Evolutionary conservation across 2,113 vertebrate genomes (phyloP).

Genomic region (Prinia subflava): DNA sequence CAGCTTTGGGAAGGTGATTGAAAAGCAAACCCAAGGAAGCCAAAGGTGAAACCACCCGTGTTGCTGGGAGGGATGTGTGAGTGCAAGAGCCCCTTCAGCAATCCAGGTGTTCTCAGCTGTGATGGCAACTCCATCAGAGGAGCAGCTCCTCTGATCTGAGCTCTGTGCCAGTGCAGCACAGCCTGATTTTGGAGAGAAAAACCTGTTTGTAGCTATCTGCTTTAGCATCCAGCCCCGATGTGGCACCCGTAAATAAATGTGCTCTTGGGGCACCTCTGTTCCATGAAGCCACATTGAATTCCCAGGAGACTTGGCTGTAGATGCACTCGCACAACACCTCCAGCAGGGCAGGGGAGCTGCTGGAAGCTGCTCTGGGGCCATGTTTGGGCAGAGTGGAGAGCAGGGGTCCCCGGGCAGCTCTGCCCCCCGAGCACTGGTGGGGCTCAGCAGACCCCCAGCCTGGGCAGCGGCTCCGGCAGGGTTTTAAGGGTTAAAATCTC

Average conservation of each 20-base stretch:
- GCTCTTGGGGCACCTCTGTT: background rate
- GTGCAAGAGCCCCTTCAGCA: background rate
- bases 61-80: background rate
- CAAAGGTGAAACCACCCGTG: fast-evolving
- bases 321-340: background rate
- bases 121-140: background rate
- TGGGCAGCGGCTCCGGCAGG: background rate
- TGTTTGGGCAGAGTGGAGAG: fast-evolving
- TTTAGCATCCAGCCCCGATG: background rate
- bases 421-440: fast-evolving
- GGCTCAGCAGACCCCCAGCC: background rate
- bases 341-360: background rate
- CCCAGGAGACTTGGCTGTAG: background rate
- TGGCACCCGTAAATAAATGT: background rate
- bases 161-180: background rate
- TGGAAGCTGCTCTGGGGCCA: background rate
- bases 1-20: background rate
- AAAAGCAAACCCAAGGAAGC: background rate
- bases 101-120: background rate
- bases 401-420: background rate
- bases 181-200: background rate
- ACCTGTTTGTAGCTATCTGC: fast-evolving
- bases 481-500: background rate
- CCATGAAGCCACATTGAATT: background rate
- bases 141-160: background rate